Percentiles rank a stretch among this genome's conserved stretches.
These are phyloP conservation scores for Crenichthys baileyi DNA, from an alignment of 2,797 vertebrate species.

Conservation along the genomic window DNA sequence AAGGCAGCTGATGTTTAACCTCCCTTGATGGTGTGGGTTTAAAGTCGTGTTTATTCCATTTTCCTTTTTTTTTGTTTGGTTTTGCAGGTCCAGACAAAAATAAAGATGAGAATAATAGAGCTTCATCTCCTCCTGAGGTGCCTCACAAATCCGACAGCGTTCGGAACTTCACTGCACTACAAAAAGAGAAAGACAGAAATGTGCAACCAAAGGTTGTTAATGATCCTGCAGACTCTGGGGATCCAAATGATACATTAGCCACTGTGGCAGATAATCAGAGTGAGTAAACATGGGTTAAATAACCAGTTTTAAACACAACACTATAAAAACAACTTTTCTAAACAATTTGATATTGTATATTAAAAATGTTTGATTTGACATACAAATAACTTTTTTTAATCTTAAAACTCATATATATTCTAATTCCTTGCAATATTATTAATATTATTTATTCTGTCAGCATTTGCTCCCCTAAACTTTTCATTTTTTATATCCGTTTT, in stretches of 20 bases:
- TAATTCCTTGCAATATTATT: not conserved
- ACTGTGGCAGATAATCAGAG: not conserved
- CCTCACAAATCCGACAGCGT: not conserved
- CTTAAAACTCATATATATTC: not conserved
- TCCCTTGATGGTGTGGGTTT: too few species aligned
- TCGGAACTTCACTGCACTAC: too few species aligned
- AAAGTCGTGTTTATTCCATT: not conserved
- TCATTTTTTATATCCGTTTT: not conserved
- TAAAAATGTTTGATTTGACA: not conserved
- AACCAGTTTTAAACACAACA: not conserved
- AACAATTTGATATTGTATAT: not conserved
- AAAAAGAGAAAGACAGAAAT: not conserved
- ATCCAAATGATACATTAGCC: not conserved
- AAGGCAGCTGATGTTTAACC: too few species aligned
- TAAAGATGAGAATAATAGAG: not conserved
- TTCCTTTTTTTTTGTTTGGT: not conserved
- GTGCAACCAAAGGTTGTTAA: not conserved
- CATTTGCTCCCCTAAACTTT: not conserved
- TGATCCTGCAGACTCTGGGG: not conserved
- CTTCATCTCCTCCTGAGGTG: not conserved
- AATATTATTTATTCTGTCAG: too few species aligned
- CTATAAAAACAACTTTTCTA: not conserved
- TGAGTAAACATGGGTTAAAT: not conserved
- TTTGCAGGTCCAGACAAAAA: not conserved
- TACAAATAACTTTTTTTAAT: not conserved